Evolutionary conservation across 2,888 invertebrate genomes (phyloP), one percentile per base, ranked within the genome.

Genomic region (Xylota segnis): DNA sequence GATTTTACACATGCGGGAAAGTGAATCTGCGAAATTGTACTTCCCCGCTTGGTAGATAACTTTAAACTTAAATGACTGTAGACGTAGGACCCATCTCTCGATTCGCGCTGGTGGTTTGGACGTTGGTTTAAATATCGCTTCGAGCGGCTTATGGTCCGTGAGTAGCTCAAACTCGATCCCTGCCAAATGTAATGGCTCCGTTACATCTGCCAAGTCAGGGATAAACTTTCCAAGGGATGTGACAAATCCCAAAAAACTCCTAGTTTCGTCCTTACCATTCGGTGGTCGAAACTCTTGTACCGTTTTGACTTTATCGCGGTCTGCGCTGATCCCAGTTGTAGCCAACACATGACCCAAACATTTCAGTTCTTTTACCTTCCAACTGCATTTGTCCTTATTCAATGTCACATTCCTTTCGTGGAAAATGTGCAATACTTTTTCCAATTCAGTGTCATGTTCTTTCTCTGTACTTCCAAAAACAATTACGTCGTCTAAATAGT

Each of bases 161-260:
- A 61, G 27, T 3, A 68, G 34, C 18, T 79, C 72, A 45, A 87
- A 88, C 23, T 88, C 68, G n/a, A 82, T 18, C 40, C 84, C 83
- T 0, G 66, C 61, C 34, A 88, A 29, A 50, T 87, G 87, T 45
- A 45, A 2, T 10, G 16, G 6, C 16, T 45, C 45, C 16, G 16
- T 45, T 16, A 16, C 16, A 45, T 45, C 16, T 3, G 45, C 45
- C 16, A 45, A 16, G 6, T 45, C 7, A 0, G 45, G 45, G 16
- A 16, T 45, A 2, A 45, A 45, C 16, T 45, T 45, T 1, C 52
- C 45, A 7, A 45, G 7, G 16, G 16, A 45, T 1, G 45, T 45
- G 5, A 45, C 16, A 3, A 45, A 45, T 7, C 45, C 45, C 16
- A 45, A 45, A 14, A 45, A 45, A 45, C 16, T 16, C 45, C 45